These are phyloP conservation scores for Centropyge bicolor DNA, from an alignment of 2,797 vertebrate species.

Conservation along the genomic window DNA sequence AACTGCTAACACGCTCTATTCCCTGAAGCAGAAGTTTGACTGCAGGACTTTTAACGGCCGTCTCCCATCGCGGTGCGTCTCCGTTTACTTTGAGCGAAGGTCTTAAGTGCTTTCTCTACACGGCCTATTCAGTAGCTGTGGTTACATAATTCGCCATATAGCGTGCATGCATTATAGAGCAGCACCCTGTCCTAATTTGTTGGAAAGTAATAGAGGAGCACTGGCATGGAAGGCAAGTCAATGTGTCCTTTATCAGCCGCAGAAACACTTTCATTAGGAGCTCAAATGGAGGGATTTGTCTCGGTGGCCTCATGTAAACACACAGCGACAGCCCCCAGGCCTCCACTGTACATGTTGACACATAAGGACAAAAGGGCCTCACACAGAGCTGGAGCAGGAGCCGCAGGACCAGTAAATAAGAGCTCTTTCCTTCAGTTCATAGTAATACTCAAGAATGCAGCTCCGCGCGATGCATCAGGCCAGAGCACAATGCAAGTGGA, in stretches of 20 bases:
- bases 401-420: conserved; percentile 27
- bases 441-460: conserved; percentile 18
- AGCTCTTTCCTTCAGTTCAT: conserved; percentile 6
- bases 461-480: conserved; percentile 28
- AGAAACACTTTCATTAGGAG: conserved; percentile 33
- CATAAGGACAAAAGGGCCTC: conserved; percentile 12
- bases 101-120: conserved; percentile 13
- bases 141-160: conserved; percentile 31
- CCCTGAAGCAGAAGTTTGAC: background rate
- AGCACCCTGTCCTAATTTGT: background rate
- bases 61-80: background rate
- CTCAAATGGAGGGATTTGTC: conserved; percentile 17
- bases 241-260: background rate
- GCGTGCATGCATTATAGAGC: conserved; percentile 26
- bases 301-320: conserved; percentile 18
- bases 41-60: background rate
- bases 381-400: background rate
- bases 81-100: background rate
- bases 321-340: conserved; percentile 13
- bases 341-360: conserved; percentile 5
- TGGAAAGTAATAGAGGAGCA: background rate
- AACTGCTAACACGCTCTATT: background rate
- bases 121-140: background rate
- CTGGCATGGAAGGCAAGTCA: conserved; percentile 5
- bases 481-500: conserved; percentile 39